Percentiles rank a stretch among this genome's conserved stretches.
phyloP scores from a whole-genome alignment of 2,888 invertebrate genomes.

The Eupithecia exiguata region DNA sequence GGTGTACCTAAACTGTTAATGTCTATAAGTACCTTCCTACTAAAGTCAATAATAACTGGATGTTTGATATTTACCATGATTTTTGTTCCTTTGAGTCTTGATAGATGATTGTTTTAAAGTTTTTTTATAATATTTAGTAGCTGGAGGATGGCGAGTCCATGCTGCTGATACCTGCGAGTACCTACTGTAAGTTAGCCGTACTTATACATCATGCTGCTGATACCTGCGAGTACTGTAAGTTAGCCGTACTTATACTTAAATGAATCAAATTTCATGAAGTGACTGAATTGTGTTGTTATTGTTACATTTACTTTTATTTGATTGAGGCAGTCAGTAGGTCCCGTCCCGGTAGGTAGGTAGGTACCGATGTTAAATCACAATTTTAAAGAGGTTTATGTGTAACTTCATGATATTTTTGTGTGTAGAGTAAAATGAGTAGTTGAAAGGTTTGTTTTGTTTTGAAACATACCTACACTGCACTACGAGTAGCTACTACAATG shows the following conservation, averaged over 20 bases:
- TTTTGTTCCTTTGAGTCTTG: not conserved
- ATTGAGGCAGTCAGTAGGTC: not conserved
- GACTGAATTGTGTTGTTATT: conserved; percentile 5
- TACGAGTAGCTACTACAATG: conserved; percentile 38
- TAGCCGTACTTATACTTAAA: conserved; percentile 43
- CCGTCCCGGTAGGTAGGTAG: too few species aligned
- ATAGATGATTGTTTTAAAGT: not conserved
- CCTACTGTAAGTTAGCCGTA: too few species aligned
- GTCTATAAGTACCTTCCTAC: too few species aligned
- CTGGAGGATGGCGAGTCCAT: too few species aligned
- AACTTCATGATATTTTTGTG: conserved; percentile 44
- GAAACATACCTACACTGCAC: conserved; percentile 32
- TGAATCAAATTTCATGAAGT: conserved; percentile 46
- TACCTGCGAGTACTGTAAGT: conserved; percentile 45
- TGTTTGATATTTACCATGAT: not conserved
- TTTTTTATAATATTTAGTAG: not conserved
- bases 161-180: too few species aligned
- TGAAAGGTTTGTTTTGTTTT: conserved; percentile 32
- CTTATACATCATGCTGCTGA: too few species aligned
- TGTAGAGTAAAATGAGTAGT: conserved; percentile 37
- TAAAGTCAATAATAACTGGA: not conserved
- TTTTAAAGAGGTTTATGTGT: not conserved
- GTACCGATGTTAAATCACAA: not conserved
- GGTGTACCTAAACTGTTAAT: too few species aligned
- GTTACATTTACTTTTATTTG: not conserved